A percentile compares a stretch with the other conserved stretches of the same genome.
These are phyloP conservation scores for Encarsia formosa DNA, from an alignment of 2,888 invertebrate genomes.

Conservation along the genomic window DNA sequence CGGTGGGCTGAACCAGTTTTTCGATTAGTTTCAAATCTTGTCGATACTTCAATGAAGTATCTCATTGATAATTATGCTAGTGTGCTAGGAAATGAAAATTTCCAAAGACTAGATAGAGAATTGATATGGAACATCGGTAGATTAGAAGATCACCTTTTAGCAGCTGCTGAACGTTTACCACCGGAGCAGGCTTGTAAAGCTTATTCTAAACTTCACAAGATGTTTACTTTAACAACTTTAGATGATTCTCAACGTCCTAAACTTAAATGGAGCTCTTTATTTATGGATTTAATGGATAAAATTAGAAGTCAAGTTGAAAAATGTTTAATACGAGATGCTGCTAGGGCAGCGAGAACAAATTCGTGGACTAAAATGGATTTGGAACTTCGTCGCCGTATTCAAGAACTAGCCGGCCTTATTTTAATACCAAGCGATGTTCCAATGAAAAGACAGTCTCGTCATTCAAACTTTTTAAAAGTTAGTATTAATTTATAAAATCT, in stretches of 20 bases:
- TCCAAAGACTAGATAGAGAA: constrained; percentile 65
- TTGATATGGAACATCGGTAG: constrained; percentile 70
- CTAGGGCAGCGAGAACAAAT: constrained; percentile 61
- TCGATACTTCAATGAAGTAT: constrained; percentile 76
- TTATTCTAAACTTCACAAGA: constrained; percentile 56
- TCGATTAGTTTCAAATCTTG: constrained; percentile 71
- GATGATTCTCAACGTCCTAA: constrained; percentile 49
- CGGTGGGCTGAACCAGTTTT: constrained; percentile 82
- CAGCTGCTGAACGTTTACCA: constrained; percentile 73
- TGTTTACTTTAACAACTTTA: constrained; percentile 39
- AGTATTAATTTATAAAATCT: background rate
- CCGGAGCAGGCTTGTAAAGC: constrained; percentile 81
- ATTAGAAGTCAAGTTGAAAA: constrained; percentile 67
- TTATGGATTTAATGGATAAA: constrained; percentile 59
- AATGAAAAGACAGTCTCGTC: constrained; percentile 45
- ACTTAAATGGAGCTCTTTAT: constrained; percentile 55
- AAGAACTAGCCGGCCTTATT: constrained; percentile 59
- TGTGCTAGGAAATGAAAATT: constrained; percentile 66
- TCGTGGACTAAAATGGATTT: constrained; percentile 65
- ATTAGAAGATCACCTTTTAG: constrained; percentile 74
- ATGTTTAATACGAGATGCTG: constrained; percentile 67
- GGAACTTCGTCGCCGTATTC: constrained; percentile 61
- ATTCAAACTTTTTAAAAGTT: constrained; percentile 45
- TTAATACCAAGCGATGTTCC: constrained; percentile 50
- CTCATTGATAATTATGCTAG: constrained; percentile 73